Conservation (phyloP, 2,113 vertebrate genomes). For the Melanerpes aurifrons region DNA sequence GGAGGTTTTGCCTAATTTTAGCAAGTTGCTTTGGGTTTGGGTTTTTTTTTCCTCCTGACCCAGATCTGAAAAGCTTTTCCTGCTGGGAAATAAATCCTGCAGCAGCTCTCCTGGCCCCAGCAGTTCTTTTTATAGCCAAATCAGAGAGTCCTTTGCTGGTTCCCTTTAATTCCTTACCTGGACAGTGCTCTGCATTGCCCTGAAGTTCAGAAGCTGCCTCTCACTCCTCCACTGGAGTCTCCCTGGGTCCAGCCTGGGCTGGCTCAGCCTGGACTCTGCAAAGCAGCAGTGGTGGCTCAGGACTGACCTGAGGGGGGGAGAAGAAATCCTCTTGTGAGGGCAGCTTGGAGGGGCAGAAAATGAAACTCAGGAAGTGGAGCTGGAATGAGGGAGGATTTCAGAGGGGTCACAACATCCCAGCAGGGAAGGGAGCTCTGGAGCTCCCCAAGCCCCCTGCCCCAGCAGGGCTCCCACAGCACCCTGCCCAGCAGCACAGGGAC, state of each 20-base stretch:
- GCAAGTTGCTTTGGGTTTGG: neutral
- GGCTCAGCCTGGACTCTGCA: neutral
- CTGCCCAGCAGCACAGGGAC: too few relatives aligned
- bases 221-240: neutral
- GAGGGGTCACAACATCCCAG: neutral
- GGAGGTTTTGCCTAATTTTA: slow-evolving; percentile 1
- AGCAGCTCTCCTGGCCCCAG: neutral
- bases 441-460: too few relatives aligned
- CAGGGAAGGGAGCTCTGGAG: too few relatives aligned
- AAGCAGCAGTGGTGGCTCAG: neutral
- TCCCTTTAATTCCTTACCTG: neutral
- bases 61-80: slow-evolving; percentile 23
- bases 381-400: neutral
- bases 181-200: neutral
- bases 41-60: neutral
- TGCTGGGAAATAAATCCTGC: neutral
- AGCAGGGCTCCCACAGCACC: too few relatives aligned
- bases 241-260: neutral
- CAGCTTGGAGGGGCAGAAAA: neutral
- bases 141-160: neutral
- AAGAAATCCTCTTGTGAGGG: neutral
- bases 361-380: neutral
- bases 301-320: neutral
- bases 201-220: neutral
- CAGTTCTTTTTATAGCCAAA: neutral